phyloP scores from a whole-genome alignment of 2,113 vertebrate genomes.

The Ceuthmochares aereus region DNA sequence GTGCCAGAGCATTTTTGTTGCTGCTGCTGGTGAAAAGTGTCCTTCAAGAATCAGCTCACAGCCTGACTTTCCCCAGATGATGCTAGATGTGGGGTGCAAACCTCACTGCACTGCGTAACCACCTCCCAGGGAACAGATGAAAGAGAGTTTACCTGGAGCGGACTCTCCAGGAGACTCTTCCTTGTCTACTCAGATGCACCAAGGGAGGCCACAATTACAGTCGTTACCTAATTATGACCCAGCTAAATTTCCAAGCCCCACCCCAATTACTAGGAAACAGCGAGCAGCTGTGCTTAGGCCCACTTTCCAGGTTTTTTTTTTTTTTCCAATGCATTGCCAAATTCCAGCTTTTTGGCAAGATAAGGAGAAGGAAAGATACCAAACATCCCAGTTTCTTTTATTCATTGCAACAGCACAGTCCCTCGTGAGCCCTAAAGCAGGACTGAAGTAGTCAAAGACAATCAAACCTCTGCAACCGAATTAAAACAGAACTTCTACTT shows the following conservation, averaged over 20 bases:
- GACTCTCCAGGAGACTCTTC: not conserved
- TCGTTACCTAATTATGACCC: not conserved
- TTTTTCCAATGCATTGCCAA: not conserved
- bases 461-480: not conserved
- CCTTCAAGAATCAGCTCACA: not conserved
- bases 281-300: not conserved
- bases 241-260: not conserved
- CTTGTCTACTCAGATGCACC: not conserved
- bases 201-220: not conserved
- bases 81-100: not conserved
- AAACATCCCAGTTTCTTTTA: not conserved
- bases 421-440: not conserved
- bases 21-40: not conserved
- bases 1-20: too few relatives aligned
- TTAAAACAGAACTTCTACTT: not conserved
- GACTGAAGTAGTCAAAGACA: not conserved
- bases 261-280: not conserved
- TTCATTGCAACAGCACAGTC: not conserved
- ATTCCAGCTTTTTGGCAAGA: not conserved
- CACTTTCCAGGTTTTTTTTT: not conserved
- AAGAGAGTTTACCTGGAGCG: not conserved
- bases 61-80: not conserved
- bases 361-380: not conserved
- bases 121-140: fast-evolving
- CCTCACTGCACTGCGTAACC: too few relatives aligned